Evolutionary conservation across 1,140 invertebrate species (phyloP).

Genomic region (Forficula auricularia): DNA sequence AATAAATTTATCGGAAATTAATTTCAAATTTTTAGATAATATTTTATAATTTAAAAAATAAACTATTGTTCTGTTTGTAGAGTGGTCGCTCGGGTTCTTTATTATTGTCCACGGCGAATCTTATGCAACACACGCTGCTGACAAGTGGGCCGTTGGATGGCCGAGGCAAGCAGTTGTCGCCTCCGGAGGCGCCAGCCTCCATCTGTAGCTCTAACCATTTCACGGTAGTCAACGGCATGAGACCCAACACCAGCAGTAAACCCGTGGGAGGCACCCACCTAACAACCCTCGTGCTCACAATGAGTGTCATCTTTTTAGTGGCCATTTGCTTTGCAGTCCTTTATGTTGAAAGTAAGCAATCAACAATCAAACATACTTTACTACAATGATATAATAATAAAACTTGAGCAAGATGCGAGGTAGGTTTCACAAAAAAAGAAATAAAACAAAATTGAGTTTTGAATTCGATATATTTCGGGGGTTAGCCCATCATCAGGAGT

Average conservation of each 20-base stretch:
- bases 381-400: conserved; percentile 1
- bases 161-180: no score
- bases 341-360: conserved; percentile 33
- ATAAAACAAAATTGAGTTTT: no score
- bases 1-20: no score
- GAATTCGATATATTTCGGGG: no score
- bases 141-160: no score
- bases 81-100: conserved; percentile 59
- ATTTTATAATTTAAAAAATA: no score
- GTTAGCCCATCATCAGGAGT: no score
- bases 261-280: conserved; percentile 38
- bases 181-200: conserved; percentile 40
- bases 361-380: background rate
- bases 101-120: conserved; percentile 55
- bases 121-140: conserved; percentile 29
- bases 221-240: conserved; percentile 62
- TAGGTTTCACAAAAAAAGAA: no score
- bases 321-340: conserved; percentile 53
- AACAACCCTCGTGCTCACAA: conserved; percentile 56
- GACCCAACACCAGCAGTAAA: conserved; percentile 29
- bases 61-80: conserved; percentile 30
- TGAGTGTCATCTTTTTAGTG: conserved; percentile 57
- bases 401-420: no score
- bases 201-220: conserved; percentile 69
- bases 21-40: no score